These are phyloP conservation scores for Dipus sagitta DNA, from an alignment of 2,797 vertebrate species.

Conservation along the genomic window DNA sequence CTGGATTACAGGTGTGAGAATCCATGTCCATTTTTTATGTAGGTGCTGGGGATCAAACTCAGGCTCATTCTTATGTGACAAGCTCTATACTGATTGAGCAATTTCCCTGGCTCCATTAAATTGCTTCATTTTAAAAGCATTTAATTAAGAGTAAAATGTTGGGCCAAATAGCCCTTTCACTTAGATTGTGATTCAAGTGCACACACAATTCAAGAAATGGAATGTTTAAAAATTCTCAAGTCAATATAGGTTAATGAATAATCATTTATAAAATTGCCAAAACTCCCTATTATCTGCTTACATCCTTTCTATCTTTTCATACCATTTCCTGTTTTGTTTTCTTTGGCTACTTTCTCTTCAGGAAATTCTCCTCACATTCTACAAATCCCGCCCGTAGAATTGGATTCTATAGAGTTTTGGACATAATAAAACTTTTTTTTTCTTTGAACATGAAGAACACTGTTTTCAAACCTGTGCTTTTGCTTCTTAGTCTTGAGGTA, in stretches of 20 bases:
- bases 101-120: too few relatives aligned
- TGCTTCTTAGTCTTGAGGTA: constrained; percentile 39
- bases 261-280: neutral
- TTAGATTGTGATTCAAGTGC: neutral
- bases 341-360: neutral
- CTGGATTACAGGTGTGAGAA: too few relatives aligned
- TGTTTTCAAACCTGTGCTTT: constrained; percentile 28
- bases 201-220: neutral
- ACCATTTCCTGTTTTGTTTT: neutral
- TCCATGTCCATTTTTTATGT: too few relatives aligned
- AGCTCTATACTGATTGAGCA: too few relatives aligned
- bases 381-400: neutral
- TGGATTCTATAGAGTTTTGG: neutral
- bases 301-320: neutral
- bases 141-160: neutral
- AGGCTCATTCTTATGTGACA: too few relatives aligned
- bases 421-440: neutral
- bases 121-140: neutral
- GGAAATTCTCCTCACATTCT: neutral
- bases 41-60: too few relatives aligned
- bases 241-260: neutral
- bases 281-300: neutral
- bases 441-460: constrained; percentile 8
- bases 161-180: neutral
- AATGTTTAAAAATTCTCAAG: neutral